Base-by-base conservation (phyloP, 1,140 invertebrate genomes). In the Pseudachorutes palmiensis region DNA sequence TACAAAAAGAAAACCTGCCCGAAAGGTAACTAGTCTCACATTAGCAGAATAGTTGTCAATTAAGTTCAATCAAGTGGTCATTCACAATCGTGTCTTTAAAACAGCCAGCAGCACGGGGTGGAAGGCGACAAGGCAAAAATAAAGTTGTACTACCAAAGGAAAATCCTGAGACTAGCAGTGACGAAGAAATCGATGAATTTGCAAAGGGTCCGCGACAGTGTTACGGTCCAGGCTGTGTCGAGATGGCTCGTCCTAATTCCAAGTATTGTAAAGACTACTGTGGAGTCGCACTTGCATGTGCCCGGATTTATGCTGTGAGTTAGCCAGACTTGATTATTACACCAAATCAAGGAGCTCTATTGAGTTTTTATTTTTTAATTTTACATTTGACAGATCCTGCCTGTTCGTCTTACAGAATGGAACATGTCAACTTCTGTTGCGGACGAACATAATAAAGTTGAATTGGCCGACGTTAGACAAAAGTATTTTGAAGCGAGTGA, bases 201-300 rank as follows among this genome's bases (percentile, higher is more conserved):
- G 51, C 9, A 3, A 55, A 24, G 30, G 29, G 29, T 30, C 59
- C 31, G 12, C 26, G 72, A 2, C 96, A 99, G 72, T 99, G 96
- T 78, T 91, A 90, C 76, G 95, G 95, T 0, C 94, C 93, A 1
- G 84, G 86, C 19, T 99, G 96, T 78, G 83, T 81, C 0, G 84
- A 87, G 66, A 84, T 86, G 65, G 90, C 94, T 0, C 80, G 88
- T 9, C 82, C 82, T 30, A 87, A 87, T 16, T 96, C 92, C 59
- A 98, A 98, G 80, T 99, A 98, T 76, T 99, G 97, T 76, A 92
- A 89, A 14, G 87, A 96, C 72, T 85, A 89, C 65, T 99, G 97
- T 79, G 97, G 97, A 0, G 83, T 95, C 71, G 88, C 89, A 76
- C 79, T 98, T 1, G 95, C 96, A 0, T 92, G 89, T 1, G 88